Percentiles rank a stretch among this genome's conserved stretches.
Evolutionary conservation across 2,113 vertebrate genomes (phyloP).

Genomic region (Paraplagusia blochii): DNA sequence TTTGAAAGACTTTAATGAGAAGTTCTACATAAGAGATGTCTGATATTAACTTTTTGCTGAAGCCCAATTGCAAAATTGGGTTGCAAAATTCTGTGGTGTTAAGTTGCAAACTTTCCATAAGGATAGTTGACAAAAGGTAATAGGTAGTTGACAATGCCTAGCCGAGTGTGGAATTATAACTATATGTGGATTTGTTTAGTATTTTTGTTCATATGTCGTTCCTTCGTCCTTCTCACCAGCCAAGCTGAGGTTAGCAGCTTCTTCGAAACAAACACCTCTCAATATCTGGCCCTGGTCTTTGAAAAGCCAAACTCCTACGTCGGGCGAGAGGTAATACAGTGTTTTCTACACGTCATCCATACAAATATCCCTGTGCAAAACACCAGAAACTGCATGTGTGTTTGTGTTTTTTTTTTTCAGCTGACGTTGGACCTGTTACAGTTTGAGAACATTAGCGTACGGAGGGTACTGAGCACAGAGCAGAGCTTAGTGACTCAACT

Average conservation of each 20-base stretch:
- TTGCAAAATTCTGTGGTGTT: too few relatives aligned
- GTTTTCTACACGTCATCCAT: too few relatives aligned
- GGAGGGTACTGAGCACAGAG: slow-evolving; percentile 81
- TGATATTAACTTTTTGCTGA: too few relatives aligned
- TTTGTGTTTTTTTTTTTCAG: slow-evolving; percentile 58
- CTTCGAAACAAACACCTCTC: slow-evolving; percentile 79
- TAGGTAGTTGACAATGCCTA: too few relatives aligned
- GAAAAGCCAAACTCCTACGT: slow-evolving; percentile 81
- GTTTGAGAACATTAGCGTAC: slow-evolving; percentile 81
- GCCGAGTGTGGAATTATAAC: not conserved
- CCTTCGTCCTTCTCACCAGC: slow-evolving; percentile 54
- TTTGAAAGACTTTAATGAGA: too few relatives aligned
- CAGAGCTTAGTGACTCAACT: slow-evolving; percentile 75
- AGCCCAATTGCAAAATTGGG: too few relatives aligned
- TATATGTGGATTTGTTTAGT: not conserved
- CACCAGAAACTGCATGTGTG: not conserved
- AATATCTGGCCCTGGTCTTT: slow-evolving; percentile 86
- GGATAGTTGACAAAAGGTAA: too few relatives aligned
- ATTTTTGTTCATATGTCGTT: not conserved
- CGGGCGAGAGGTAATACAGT: slow-evolving; percentile 86
- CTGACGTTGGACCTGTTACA: slow-evolving; percentile 89
- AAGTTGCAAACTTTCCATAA: too few relatives aligned
- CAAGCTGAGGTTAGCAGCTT: slow-evolving; percentile 80
- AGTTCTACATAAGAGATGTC: too few relatives aligned
- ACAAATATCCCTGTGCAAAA: too few relatives aligned